Base-by-base conservation (phyloP, 2,888 invertebrate genomes). In the Nomada hirtipes region DNA sequence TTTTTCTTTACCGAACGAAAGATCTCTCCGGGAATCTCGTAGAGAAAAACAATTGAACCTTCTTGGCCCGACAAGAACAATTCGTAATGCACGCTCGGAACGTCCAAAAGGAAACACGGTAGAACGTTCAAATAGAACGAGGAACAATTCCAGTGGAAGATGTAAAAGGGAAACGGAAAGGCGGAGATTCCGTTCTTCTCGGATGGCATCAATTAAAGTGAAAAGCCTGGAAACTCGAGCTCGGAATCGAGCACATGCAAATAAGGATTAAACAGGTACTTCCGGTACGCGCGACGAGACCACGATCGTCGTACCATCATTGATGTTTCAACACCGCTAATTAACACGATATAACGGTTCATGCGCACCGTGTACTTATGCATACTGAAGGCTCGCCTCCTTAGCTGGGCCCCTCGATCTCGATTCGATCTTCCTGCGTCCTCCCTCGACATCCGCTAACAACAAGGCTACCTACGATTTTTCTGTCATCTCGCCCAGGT, bases 261-360 rank as follows among this genome's bases (percentile, higher is more conserved):
- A 61, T 53, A 67, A 65, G 76, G 69, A 81, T 83, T 63, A 65
- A 78, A 68, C 36, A 64, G n/a, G 29, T 60, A 64, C 71, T 78
- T 83, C 83, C 82, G 83, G 74, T 74, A 67, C 53, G 36, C 50
- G 52, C 57, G 60, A 20, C 15, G 29, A 44, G 60, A 26, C 20
- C 44, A 44, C 50, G 55, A 60, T 79, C 79, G 36, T 68, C 59
- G 11, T 23, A 53, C n/a, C 36, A 53, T 26, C 57, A 26, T 61
- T 47, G 70, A 63, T 59, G 55, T 20, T 52, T 59, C 71, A 57
- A 71, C 55, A 55, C 47, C 44, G 69, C 71, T 76, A 76, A 83
- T 83, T 76, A 79, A 72, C 72, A 53, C 68, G 75, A 75, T 53
- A 42, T 69, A 82, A 83, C 83, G 82, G 74, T 82, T 69, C 82